Evolutionary conservation across 2,797 vertebrate genomes (phyloP).

Genomic region (Amblyopsis hoosieri): DNA sequence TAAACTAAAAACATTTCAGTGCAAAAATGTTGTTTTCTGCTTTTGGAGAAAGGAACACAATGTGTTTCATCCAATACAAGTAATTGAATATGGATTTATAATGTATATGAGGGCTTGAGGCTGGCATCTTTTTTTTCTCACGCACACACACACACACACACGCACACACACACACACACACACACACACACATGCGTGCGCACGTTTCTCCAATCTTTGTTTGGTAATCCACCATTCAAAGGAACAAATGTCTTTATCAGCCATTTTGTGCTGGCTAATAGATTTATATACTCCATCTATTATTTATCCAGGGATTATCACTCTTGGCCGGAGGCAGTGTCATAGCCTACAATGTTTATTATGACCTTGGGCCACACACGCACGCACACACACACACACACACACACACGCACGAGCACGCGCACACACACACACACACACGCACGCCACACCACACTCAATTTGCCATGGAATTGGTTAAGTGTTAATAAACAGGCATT

Average conservation of each 20-base stretch:
- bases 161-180: constrained; percentile 16
- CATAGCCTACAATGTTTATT: constrained; percentile 54
- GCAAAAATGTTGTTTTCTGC: constrained; percentile 29
- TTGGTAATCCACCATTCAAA: constrained; percentile 50
- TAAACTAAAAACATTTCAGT: constrained; percentile 38
- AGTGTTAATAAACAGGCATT: constrained; percentile 64
- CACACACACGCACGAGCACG: constrained; percentile 14
- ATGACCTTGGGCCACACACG: constrained; percentile 60
- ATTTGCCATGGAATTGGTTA: constrained; percentile 40
- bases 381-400: constrained; percentile 1
- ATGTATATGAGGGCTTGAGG: background rate
- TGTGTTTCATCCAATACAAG: constrained; percentile 20
- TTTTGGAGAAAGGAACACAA: constrained; percentile 10
- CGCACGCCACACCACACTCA: constrained; percentile 30
- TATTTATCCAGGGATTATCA: constrained; percentile 65
- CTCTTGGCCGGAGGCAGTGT: constrained; percentile 50
- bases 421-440: constrained; percentile 11
- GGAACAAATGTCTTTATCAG: constrained; percentile 57
- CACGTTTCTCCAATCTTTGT: constrained; percentile 27
- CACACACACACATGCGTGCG: constrained; percentile 14
- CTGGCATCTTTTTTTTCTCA: background rate
- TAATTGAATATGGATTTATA: background rate
- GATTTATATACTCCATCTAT: constrained; percentile 67
- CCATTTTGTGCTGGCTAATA: constrained; percentile 53
- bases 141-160: constrained; percentile 24